Percentiles rank a stretch among this genome's conserved stretches.
These are phyloP conservation scores for Ferrisia virgata DNA, from an alignment of 2,888 invertebrate genomes.

Conservation along the genomic window DNA sequence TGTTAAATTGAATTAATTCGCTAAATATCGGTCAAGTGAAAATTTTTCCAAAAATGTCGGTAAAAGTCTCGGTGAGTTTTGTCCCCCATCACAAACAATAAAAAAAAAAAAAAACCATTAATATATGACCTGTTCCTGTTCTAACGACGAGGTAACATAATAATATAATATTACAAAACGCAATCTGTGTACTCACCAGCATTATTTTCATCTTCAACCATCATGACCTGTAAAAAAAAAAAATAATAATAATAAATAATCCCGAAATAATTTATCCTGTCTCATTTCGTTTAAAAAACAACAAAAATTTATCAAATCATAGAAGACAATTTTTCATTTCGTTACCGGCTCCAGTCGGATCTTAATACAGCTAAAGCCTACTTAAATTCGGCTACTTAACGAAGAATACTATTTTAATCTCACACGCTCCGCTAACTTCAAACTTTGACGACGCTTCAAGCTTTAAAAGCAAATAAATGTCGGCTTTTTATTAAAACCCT, in stretches of 20 bases:
- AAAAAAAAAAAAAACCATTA: too few species aligned
- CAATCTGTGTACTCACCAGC: neutral
- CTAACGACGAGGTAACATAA: neutral
- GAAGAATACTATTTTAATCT: slow-evolving; percentile 8
- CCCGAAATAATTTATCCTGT: neutral
- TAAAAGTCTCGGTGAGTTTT: neutral
- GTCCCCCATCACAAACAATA: too few species aligned
- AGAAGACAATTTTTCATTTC: slow-evolving; percentile 15
- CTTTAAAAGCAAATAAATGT: slow-evolving; percentile 16
- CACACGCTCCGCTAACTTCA: slow-evolving; percentile 8
- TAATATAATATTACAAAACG: neutral
- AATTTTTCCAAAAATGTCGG: neutral
- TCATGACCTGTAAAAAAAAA: neutral
- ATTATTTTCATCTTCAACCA: neutral
- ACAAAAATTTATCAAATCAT: slow-evolving; percentile 15
- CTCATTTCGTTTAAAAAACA: neutral
- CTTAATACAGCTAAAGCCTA: slow-evolving; percentile 5
- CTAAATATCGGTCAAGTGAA: neutral
- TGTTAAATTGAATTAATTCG: slow-evolving; percentile 2
- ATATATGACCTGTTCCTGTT: neutral
- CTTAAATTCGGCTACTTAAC: slow-evolving; percentile 14
- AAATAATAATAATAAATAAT: too few species aligned
- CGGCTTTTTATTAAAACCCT: slow-evolving; percentile 10
- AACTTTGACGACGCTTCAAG: slow-evolving; percentile 13
- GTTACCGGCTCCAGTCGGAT: slow-evolving; percentile 3